Conservation (phyloP, 2,888 invertebrate species). For the Philereme vetulata region DNA sequence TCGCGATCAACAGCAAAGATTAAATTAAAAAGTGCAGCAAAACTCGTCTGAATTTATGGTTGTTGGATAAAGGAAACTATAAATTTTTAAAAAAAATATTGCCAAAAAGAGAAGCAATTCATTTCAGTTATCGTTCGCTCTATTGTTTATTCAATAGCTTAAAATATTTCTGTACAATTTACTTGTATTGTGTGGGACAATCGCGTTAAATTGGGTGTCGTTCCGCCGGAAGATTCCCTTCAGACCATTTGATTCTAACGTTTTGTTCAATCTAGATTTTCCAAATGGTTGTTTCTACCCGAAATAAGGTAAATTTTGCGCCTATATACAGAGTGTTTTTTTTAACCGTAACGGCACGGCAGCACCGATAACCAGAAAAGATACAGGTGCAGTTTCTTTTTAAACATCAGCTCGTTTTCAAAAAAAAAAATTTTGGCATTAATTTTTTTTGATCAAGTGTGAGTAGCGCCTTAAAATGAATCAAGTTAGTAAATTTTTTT, state of each 20-base stretch:
- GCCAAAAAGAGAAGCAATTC: constrained; percentile 36
- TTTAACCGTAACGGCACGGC: too few relatives aligned
- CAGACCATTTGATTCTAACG: constrained; percentile 50
- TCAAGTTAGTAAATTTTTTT: too few relatives aligned
- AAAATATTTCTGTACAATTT: constrained; percentile 56
- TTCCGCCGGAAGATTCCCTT: constrained; percentile 46
- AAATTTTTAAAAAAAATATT: constrained; percentile 32
- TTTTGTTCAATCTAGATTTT: constrained; percentile 34
- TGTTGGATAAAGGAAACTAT: constrained; percentile 33
- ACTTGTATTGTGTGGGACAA: constrained; percentile 63
- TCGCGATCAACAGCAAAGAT: constrained; percentile 15
- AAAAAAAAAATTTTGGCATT: too few relatives aligned
- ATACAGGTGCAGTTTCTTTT: too few relatives aligned
- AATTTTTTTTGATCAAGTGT: too few relatives aligned
- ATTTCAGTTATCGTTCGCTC: constrained; percentile 35
- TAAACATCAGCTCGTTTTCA: too few relatives aligned
- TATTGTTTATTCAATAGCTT: constrained; percentile 58
- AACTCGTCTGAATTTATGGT: constrained; percentile 24
- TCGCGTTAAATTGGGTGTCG: constrained; percentile 45
- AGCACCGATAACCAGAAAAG: too few relatives aligned
- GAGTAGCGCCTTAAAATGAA: too few relatives aligned
- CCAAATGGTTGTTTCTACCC: constrained; percentile 7
- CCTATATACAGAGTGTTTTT: too few relatives aligned
- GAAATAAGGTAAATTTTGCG: constrained; percentile 11
- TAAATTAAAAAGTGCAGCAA: constrained; percentile 21